Evolutionary conservation across 1,140 invertebrate genomes (phyloP).

Genomic region (Diabrotica virgifera): DNA sequence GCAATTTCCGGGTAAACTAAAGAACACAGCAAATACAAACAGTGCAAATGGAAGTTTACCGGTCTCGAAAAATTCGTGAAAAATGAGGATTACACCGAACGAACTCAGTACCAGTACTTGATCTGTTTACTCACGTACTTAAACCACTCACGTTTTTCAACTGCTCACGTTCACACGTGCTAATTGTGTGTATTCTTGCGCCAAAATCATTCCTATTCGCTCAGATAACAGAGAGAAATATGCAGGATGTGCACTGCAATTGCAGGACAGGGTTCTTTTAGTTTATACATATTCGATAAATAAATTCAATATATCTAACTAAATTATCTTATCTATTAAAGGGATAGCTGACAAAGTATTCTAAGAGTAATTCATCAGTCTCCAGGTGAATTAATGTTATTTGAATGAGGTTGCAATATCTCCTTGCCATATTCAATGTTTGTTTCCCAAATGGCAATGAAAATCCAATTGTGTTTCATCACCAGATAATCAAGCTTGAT

Average conservation of each 20-base stretch:
- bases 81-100: neutral
- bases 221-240: neutral
- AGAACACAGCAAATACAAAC: neutral
- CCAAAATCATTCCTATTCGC: neutral
- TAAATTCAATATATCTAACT: too few relatives aligned
- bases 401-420: too few relatives aligned
- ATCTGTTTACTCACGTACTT: slow-evolving; percentile 2
- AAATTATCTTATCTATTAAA: too few relatives aligned
- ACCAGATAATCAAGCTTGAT: too few relatives aligned
- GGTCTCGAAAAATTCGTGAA: neutral
- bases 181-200: neutral
- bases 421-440: too few relatives aligned
- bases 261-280: too few relatives aligned
- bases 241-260: neutral
- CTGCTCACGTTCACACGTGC: neutral
- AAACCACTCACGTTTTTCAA: neutral
- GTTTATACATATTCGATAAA: too few relatives aligned
- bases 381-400: too few relatives aligned
- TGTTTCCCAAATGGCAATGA: too few relatives aligned
- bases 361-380: too few relatives aligned
- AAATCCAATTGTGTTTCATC: too few relatives aligned
- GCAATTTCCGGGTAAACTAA: neutral
- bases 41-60: neutral
- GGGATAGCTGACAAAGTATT: too few relatives aligned
- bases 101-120: neutral